Percentiles rank a stretch among this genome's conserved stretches.
These are phyloP conservation scores for Blomia tropicalis DNA, from an alignment of 2,888 invertebrate genomes.

Conservation along the genomic window DNA sequence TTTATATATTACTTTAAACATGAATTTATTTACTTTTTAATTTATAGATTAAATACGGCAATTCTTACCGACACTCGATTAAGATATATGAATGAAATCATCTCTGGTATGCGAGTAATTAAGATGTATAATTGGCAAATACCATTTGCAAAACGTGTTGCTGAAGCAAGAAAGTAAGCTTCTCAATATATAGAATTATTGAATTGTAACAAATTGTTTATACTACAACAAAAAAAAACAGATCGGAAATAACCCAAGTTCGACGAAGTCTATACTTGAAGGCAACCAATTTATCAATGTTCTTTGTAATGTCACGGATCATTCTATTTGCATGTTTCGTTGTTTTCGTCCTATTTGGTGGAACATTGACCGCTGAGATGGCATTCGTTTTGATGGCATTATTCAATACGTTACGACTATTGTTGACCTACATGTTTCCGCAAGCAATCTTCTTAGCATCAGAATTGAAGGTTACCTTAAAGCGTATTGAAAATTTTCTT, in stretches of 20 bases:
- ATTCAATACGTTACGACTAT: constrained; percentile 65
- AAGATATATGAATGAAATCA: constrained; percentile 81
- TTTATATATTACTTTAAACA: too few relatives aligned
- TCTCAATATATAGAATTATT: neutral
- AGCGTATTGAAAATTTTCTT: constrained; percentile 42
- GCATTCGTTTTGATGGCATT: constrained; percentile 69
- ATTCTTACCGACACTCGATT: constrained; percentile 71
- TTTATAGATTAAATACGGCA: constrained; percentile 54
- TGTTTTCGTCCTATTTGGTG: constrained; percentile 49
- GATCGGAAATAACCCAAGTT: constrained; percentile 51
- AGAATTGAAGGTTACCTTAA: constrained; percentile 57
- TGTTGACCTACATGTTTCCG: constrained; percentile 64
- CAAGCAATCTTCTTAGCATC: constrained; percentile 61
- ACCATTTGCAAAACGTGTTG: constrained; percentile 64
- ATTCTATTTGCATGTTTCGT: constrained; percentile 64
- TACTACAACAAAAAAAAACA: constrained; percentile 32
- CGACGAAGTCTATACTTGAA: constrained; percentile 46
- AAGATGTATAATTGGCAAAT: constrained; percentile 94
- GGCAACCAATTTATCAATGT: constrained; percentile 49
- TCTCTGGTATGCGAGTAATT: constrained; percentile 77
- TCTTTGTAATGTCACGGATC: constrained; percentile 54
- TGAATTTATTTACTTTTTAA: too few relatives aligned
- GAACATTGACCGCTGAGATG: constrained; percentile 51
- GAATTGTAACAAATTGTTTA: neutral
- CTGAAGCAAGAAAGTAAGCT: constrained; percentile 51